Percentiles rank a stretch among this genome's conserved stretches.
Evolutionary conservation across 35 echinoderm and acorn worm species (phyloP).

Genomic region (Hemicentrotus pulcherrimus): DNA sequence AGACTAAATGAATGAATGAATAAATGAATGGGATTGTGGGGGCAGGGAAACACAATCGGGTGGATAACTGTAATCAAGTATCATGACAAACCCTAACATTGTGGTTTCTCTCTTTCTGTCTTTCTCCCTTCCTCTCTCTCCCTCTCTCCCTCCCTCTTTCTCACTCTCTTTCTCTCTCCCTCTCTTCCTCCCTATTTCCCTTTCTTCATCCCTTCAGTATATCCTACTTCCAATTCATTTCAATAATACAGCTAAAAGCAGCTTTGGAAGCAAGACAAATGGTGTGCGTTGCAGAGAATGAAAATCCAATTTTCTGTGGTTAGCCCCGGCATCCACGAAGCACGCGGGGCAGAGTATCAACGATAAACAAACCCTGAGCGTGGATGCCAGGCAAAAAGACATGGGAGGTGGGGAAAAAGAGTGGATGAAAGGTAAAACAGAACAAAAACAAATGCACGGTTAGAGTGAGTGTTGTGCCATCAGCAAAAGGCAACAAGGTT

Average conservation of each 20-base stretch:
- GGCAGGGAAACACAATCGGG: background rate
- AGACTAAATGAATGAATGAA: background rate
- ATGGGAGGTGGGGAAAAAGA: background rate
- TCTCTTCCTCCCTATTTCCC: background rate
- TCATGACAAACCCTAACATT: constrained; percentile 25
- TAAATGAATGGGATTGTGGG: background rate
- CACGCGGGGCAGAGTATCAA: constrained; percentile 38
- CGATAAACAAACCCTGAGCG: constrained; percentile 47
- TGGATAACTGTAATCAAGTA: constrained; percentile 4
- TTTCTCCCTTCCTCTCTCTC: background rate
- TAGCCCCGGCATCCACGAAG: background rate
- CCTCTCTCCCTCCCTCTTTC: background rate
- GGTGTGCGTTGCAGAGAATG: constrained; percentile 43
- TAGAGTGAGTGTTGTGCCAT: constrained; percentile 20
- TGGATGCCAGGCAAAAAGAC: constrained; percentile 13
- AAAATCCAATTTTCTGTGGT: constrained; percentile 49
- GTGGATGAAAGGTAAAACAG: constrained; percentile 9
- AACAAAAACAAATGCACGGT: constrained; percentile 20
- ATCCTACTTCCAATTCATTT: constrained; percentile 42
- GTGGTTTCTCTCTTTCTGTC: background rate
- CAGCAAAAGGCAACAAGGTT: constrained; percentile 36
- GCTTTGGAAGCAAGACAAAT: constrained; percentile 47
- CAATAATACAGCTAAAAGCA: constrained; percentile 52
- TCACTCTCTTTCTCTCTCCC: background rate
- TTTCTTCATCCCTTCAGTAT: background rate